Evolutionary conservation across 2,888 invertebrate species (phyloP).

Genomic region (Leptothorax acervorum): DNA sequence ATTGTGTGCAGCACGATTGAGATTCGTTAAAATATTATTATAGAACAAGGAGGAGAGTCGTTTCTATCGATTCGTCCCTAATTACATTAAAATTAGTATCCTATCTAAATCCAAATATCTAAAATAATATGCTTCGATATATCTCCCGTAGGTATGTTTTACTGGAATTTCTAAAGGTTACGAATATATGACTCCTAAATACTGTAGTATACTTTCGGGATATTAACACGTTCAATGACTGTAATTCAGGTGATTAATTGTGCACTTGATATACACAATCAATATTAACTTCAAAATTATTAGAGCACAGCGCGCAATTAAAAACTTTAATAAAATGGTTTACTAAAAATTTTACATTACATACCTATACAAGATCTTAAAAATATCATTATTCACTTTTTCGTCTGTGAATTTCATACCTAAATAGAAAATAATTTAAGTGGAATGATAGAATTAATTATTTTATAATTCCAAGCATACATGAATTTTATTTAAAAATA

Average conservation of each 20-base stretch:
- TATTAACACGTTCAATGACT: conserved; percentile 14
- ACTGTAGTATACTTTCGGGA: conserved; percentile 31
- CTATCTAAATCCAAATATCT: conserved; percentile 58
- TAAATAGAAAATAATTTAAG: not conserved
- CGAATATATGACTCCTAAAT: conserved; percentile 22
- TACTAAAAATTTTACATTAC: not conserved
- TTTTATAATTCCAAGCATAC: not conserved
- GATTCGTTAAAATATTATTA: conserved; percentile 24
- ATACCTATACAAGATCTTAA: not conserved
- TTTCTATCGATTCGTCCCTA: conserved; percentile 33
- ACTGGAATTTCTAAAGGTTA: conserved; percentile 33
- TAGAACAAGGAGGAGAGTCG: conserved; percentile 51
- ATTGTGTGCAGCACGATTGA: not conserved
- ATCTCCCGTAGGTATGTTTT: conserved; percentile 34
- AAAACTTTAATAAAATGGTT: not conserved
- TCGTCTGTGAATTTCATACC: not conserved
- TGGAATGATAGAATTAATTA: not conserved
- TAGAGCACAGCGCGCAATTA: not conserved
- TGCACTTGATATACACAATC: not conserved
- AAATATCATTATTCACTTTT: not conserved
- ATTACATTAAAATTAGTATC: conserved; percentile 38
- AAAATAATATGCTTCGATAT: conserved; percentile 59
- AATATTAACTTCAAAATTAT: conserved; percentile 28
- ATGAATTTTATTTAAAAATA: not conserved
- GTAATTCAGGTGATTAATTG: conserved; percentile 3